Conservation (phyloP, 2,113 vertebrate genomes). For the Phainopepla nitens region DNA sequence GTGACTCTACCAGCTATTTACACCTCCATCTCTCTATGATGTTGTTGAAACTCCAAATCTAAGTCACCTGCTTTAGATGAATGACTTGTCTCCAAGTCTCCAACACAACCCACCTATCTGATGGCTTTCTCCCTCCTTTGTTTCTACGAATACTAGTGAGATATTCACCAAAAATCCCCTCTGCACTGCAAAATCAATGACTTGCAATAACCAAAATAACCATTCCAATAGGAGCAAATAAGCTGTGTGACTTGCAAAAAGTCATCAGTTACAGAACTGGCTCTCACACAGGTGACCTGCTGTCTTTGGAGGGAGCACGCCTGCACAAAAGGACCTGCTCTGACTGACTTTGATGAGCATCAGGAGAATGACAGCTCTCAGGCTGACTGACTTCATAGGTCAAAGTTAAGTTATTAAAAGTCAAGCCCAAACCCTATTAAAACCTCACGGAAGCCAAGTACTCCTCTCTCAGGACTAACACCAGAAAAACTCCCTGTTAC, state of each 20-base stretch:
- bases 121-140: not conserved
- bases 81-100: not conserved
- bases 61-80: not conserved
- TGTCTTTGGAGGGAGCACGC: not conserved
- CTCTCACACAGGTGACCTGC: not conserved
- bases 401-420: not conserved
- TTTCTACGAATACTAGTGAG: not conserved
- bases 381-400: not conserved
- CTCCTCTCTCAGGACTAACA: not conserved
- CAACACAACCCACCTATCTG: not conserved
- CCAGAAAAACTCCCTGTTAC: not conserved
- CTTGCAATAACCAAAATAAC: not conserved
- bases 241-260: not conserved
- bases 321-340: not conserved
- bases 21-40: fast-evolving
- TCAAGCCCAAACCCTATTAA: not conserved
- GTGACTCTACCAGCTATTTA: not conserved
- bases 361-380: not conserved
- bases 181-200: not conserved
- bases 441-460: not conserved
- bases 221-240: not conserved
- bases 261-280: not conserved
- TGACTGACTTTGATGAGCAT: not conserved
- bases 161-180: not conserved
- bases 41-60: not conserved